A percentile compares a stretch with the other conserved stretches of the same genome.
These are phyloP conservation scores for Chloropsis cyanopogon DNA, from an alignment of 2,113 vertebrate species.

Conservation along the genomic window DNA sequence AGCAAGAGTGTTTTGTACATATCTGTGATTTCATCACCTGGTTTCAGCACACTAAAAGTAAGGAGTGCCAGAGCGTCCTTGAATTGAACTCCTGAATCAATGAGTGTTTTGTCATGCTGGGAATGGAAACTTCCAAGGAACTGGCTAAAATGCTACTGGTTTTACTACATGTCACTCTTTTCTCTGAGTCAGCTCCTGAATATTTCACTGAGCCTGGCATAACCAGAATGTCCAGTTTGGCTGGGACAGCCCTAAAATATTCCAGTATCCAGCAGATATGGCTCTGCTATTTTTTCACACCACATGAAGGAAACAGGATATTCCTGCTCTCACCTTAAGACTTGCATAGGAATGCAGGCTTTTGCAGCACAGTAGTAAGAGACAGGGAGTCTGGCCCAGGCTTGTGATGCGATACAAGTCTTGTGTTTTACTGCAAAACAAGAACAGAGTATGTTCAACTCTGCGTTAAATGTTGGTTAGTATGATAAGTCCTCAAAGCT, in stretches of 20 bases:
- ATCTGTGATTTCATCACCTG: conserved; percentile 8
- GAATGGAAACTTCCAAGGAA: conserved; percentile 1
- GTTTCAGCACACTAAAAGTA: background rate
- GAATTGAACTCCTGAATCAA: conserved; percentile 33
- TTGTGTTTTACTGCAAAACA: background rate
- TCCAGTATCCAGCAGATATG: background rate
- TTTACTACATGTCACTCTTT: background rate
- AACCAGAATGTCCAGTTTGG: conserved; percentile 34
- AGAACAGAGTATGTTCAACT: background rate
- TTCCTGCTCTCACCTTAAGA: background rate
- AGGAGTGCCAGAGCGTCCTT: background rate
- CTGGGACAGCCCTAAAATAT: background rate
- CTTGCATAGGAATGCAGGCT: background rate
- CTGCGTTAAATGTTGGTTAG: background rate
- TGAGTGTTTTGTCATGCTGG: background rate
- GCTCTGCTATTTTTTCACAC: background rate
- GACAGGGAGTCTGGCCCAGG: background rate
- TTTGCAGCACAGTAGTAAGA: background rate
- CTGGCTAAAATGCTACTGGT: background rate
- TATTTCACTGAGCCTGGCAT: background rate
- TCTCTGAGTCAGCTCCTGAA: background rate
- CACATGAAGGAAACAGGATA: background rate
- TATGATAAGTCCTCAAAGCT: background rate
- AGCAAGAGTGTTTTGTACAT: background rate
- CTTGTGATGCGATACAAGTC: background rate